Conservation (phyloP, 2,888 invertebrate genomes). For the Hedychridium roseum region DNA sequence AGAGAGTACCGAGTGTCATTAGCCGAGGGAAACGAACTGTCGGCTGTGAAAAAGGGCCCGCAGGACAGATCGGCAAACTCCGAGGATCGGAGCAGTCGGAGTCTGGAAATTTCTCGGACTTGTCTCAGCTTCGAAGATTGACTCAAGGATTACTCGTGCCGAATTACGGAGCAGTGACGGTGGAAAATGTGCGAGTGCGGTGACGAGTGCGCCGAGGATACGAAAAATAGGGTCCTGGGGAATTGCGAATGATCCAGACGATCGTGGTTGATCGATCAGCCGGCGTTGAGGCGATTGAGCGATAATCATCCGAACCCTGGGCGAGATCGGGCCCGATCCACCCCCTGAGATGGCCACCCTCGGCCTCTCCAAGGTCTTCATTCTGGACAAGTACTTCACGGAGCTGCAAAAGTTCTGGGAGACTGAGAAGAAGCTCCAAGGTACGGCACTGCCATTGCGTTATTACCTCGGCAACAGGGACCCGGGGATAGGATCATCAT, state of each 20-base stretch:
- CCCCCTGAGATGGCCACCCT: conserved; percentile 84
- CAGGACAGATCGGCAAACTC: too few species aligned
- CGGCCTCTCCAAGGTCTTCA: conserved; percentile 96
- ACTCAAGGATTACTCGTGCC: too few species aligned
- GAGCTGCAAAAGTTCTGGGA: conserved; percentile 97
- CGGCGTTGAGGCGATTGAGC: conserved; percentile 30
- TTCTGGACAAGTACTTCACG: conserved; percentile 96
- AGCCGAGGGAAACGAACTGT: too few species aligned
- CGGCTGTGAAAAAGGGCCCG: too few species aligned
- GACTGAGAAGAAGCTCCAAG: conserved; percentile 94
- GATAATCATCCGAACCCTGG: too few species aligned
- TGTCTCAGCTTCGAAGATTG: too few species aligned
- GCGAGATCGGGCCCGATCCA: conserved; percentile 38
- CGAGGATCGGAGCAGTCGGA: too few species aligned
- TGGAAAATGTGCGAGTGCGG: conserved; percentile 57
- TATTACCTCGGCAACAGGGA: too few species aligned
- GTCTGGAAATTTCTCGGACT: too few species aligned
- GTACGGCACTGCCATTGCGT: conserved; percentile 66
- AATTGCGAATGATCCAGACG: conserved; percentile 13
- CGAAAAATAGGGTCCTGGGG: conserved; percentile 23
- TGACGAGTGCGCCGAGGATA: conserved; percentile 50
- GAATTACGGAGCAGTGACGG: too few species aligned
- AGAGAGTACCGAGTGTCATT: too few species aligned
- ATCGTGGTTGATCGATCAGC: conserved; percentile 7
- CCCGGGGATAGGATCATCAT: not conserved